Evolutionary conservation across 2,888 invertebrate genomes (phyloP).

Genomic region (Incurvaria masculella): DNA sequence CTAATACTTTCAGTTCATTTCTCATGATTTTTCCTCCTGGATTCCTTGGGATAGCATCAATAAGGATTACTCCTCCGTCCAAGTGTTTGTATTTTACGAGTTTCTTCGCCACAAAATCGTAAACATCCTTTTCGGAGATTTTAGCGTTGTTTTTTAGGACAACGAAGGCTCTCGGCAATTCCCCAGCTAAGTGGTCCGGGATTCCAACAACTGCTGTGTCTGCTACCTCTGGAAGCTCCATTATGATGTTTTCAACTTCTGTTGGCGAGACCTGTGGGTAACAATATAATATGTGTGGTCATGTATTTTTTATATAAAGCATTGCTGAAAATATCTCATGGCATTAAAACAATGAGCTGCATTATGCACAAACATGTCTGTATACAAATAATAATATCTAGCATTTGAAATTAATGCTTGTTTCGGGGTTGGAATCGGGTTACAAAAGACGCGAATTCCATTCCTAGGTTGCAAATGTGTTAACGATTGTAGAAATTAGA

Average conservation of each 20-base stretch:
- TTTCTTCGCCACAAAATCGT: slow-evolving; percentile 58
- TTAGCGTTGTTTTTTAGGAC: slow-evolving; percentile 57
- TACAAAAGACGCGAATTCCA: too few relatives aligned
- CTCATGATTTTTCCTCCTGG: slow-evolving; percentile 74
- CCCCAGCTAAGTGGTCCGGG: slow-evolving; percentile 66
- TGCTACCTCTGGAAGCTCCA: slow-evolving; percentile 66
- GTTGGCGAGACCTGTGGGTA: slow-evolving; percentile 75
- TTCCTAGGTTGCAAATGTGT: too few relatives aligned
- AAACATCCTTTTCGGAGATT: slow-evolving; percentile 55
- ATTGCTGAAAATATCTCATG: too few relatives aligned
- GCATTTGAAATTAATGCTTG: too few relatives aligned
- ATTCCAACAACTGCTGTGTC: slow-evolving; percentile 80
- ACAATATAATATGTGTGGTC: too few relatives aligned
- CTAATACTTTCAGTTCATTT: slow-evolving; percentile 59
- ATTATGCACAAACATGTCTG: too few relatives aligned
- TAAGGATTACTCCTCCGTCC: slow-evolving; percentile 66
- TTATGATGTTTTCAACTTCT: slow-evolving; percentile 74
- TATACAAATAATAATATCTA: too few relatives aligned
- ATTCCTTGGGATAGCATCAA: slow-evolving; percentile 69
- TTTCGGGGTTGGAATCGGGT: too few relatives aligned
- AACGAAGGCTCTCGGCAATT: slow-evolving; percentile 72
- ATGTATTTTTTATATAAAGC: too few relatives aligned
- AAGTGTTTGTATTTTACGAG: slow-evolving; percentile 71
- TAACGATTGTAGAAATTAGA: too few relatives aligned
- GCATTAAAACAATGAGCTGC: too few relatives aligned